Base-by-base conservation (phyloP, 2,888 invertebrate species). In the Scaptomyza flava region DNA sequence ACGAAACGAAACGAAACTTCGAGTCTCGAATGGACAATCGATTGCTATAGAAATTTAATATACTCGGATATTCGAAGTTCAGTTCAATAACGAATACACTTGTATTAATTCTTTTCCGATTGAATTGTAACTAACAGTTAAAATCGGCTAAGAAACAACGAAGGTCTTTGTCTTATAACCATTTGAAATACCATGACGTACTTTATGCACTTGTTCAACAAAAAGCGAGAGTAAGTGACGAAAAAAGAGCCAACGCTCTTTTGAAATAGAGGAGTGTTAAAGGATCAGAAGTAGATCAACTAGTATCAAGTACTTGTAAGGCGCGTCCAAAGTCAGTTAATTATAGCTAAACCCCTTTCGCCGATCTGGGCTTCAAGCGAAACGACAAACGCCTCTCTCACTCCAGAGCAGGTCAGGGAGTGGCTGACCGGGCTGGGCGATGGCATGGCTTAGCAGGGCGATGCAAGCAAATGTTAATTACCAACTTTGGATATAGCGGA, bases 311-410 rank as follows among this genome's bases (percentile, higher is more conserved):
- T 4, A 38, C 12, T n/a, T 36, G 38, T 43, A n/a, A 77, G 83
- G 77, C 73, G 78, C 71, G 85, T 72, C 86, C 59, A 66, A 78
- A 87, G 81, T 84, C 84, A 68, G 64, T 71, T 82, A 87, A 82
- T 82, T 87, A 72, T 63, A 87, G 62, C 69, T 71, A 84, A 87
- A 79, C 73, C 87, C 85, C 57, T 81, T 78, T 38, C 38, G 58
- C 47, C 50, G 31, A 11, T 47, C 30, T 30, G 54, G 54, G 46
- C 61, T 81, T 81, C 81, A 52, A 65, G 73, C 27, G 81, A 87
- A 82, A 69, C 53, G 64, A 58, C 61, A 62, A 73, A 71, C 68
- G 69, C 66, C 53, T 63, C 53, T 63, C 50, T 41, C 12, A 20
- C 38, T 47, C 34, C 8, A 17, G 8, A 38, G 14, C 38, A 0